phyloP scores from a whole-genome alignment of 2,888 invertebrate species.

The Tenthredo amoena region DNA sequence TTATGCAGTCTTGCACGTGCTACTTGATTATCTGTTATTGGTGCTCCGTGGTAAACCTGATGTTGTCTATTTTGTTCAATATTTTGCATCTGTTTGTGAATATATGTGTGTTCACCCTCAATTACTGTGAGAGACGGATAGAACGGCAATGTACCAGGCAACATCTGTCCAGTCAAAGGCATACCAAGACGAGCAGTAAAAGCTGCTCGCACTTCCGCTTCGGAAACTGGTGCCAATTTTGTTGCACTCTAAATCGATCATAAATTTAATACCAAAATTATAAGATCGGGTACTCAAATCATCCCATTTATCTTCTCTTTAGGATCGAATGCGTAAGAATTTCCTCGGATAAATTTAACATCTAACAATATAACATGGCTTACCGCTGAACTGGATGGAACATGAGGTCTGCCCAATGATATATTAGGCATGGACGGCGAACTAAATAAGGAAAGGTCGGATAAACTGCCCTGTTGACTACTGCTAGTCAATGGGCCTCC shows the following conservation, averaged over 20 bases:
- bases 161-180: constrained; percentile 83
- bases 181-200: constrained; percentile 85
- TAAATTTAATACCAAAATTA: background rate
- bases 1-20: constrained; percentile 86
- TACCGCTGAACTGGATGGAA: constrained; percentile 78
- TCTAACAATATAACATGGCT: constrained; percentile 45
- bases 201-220: constrained; percentile 89
- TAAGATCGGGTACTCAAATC: background rate
- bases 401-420: constrained; percentile 91
- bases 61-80: constrained; percentile 78
- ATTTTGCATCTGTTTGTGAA: constrained; percentile 81
- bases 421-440: constrained; percentile 99
- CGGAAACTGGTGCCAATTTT: constrained; percentile 84
- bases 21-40: constrained; percentile 84
- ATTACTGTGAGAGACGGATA: constrained; percentile 84
- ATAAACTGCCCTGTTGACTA: constrained; percentile 85
- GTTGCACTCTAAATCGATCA: constrained; percentile 76
- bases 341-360: background rate
- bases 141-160: constrained; percentile 85
- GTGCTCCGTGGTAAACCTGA: constrained; percentile 77
- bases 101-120: constrained; percentile 77
- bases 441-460: constrained; percentile 90
- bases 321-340: background rate
- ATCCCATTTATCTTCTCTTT: background rate
- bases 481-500: constrained; percentile 80